Base-by-base conservation (phyloP, 2,888 invertebrate genomes). In the Sicus ferrugineus region DNA sequence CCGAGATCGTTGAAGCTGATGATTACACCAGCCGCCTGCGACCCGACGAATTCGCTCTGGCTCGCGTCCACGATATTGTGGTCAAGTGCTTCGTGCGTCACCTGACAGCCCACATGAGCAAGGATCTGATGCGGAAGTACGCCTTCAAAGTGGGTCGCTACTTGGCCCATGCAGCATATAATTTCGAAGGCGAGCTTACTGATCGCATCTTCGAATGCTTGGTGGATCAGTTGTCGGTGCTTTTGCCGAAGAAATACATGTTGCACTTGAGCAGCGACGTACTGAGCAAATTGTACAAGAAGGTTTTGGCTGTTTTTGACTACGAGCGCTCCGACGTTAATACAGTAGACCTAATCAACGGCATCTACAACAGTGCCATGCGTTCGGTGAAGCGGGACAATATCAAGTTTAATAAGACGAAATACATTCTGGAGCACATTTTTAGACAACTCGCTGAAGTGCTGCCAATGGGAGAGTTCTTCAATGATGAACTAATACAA, bases 161-260 rank as follows among this genome's bases (percentile, higher is more conserved):
- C 63, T 73, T 85, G 11, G 80, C 78, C 31, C 84, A 84, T 69
- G 83, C 83, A 0, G 85, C 84, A 2, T 79, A 82, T 5, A 82
- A 76, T 50, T 83, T 83, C 48, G 81, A 83, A 62, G 81, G 81
- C 14, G 74, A 75, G 3, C 75, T 83, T 30, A 81, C 81, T 2
- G 83, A 84, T 61, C 79, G 81, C 38, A 80, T 83, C 5, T 76
- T 82, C 46, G 80, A 79, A 23, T 82, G 81, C 64, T 76, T 84
- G 14, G 77, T 81, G 2, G 80, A 82, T 28, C 81, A 80, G 38
- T 73, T 85, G 58, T 78, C 80, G 72, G 76, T 73, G 3, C 78
- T 84, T 69, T 75, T 85, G 63, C 84, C 84, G 0, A 81, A 81
- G 63, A 83, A 84, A 61, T 83, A 82, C 69, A 75, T 83, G 2